Evolutionary conservation across 2,888 invertebrate genomes (phyloP).

Genomic region (Lissonota sp.): DNA sequence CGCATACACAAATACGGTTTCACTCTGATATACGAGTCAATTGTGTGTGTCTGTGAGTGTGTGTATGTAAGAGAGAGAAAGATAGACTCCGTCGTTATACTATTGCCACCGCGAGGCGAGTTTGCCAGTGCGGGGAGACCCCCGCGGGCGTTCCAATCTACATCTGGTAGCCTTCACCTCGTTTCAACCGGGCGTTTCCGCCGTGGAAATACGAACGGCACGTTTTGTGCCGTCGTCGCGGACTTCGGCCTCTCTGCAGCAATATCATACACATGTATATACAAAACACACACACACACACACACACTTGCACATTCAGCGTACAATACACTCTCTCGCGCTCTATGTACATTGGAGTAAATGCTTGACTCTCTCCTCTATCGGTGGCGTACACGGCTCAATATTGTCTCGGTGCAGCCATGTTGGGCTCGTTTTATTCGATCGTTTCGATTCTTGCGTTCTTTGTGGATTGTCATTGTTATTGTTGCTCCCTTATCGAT

Average conservation of each 20-base stretch:
- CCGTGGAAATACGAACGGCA: conserved; percentile 72
- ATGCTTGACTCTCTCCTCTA: conserved; percentile 36
- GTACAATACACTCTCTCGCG: neutral
- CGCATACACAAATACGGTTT: conserved; percentile 21
- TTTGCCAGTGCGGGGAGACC: conserved; percentile 47
- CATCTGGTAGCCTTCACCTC: conserved; percentile 81
- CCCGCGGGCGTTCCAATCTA: conserved; percentile 66
- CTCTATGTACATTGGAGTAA: conserved; percentile 22
- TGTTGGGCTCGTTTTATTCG: conserved; percentile 4
- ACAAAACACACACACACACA: conserved; percentile 5
- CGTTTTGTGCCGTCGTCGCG: conserved; percentile 61
- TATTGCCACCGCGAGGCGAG: conserved; percentile 59
- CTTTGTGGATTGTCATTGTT: neutral
- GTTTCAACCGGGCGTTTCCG: conserved; percentile 81
- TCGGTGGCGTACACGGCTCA: conserved; percentile 7
- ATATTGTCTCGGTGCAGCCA: conserved; percentile 19
- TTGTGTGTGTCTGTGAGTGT: neutral
- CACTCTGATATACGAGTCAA: conserved; percentile 29
- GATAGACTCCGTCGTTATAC: conserved; percentile 51
- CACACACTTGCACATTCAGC: conserved; percentile 6
- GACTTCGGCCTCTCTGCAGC: conserved; percentile 55
- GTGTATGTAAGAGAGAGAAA: neutral
- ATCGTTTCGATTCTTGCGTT: conserved; percentile 1
- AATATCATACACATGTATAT: neutral
- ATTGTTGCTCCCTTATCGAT: conserved; percentile 3